A percentile compares a stretch with the other conserved stretches of the same genome.
These are phyloP conservation scores for Eidolon dupreanum DNA, from an alignment of 2,797 vertebrate genomes.

Conservation along the genomic window DNA sequence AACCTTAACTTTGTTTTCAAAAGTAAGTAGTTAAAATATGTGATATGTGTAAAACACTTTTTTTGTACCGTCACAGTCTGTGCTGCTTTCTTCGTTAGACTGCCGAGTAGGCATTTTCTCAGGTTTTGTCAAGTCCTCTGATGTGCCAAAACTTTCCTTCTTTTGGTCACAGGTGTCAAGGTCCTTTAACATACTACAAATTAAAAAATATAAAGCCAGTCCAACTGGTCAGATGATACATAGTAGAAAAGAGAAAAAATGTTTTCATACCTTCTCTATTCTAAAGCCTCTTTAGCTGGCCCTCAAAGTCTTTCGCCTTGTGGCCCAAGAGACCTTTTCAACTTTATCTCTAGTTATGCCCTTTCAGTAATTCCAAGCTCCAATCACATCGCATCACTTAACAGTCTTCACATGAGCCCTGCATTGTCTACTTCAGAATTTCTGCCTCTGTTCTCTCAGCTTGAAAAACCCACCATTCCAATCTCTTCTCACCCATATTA, in stretches of 20 bases:
- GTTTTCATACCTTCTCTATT: neutral
- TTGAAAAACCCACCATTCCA: neutral
- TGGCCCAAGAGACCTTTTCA: neutral
- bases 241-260: neutral
- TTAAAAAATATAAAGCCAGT: constrained; percentile 1
- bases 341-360: neutral
- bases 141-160: neutral
- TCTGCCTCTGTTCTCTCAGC: neutral
- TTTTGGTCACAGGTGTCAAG: constrained; percentile 45
- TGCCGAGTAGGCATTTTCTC: neutral
- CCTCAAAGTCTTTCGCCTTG: neutral
- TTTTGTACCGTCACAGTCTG: constrained; percentile 63
- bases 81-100: neutral
- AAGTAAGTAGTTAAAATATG: neutral
- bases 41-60: neutral
- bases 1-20: neutral
- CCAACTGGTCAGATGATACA: neutral
- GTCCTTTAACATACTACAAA: constrained; percentile 60
- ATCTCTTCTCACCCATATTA: neutral
- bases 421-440: neutral
- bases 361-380: neutral
- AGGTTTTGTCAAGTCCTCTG: constrained; percentile 7
- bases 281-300: neutral
- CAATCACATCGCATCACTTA: neutral
- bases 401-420: neutral